phyloP scores from a whole-genome alignment of 2,797 vertebrate species.

The Melanotaenia nigrans region DNA sequence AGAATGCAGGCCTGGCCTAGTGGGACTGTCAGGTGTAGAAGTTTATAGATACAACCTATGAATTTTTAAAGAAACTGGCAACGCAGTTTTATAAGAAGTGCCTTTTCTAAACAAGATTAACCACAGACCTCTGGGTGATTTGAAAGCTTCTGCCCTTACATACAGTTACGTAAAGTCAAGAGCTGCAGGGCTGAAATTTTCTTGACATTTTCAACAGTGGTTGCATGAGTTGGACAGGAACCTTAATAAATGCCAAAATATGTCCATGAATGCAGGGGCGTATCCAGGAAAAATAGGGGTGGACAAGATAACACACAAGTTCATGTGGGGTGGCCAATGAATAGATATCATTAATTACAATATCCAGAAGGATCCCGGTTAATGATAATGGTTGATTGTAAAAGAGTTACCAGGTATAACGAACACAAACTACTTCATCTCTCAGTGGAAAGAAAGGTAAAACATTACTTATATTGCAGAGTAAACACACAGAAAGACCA shows the following conservation, averaged over 20 bases:
- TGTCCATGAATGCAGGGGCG: not conserved
- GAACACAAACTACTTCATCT: too few relatives aligned
- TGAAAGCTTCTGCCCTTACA: conserved; percentile 10
- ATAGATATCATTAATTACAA: too few relatives aligned
- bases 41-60: conserved; percentile 30
- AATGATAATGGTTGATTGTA: too few relatives aligned
- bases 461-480: too few relatives aligned
- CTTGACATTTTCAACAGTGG: not conserved
- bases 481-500: too few relatives aligned
- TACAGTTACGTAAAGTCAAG: not conserved
- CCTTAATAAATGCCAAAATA: too few relatives aligned
- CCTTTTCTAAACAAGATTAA: not conserved
- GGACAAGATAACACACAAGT: too few relatives aligned
- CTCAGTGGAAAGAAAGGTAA: too few relatives aligned
- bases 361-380: too few relatives aligned
- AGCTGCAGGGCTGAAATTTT: not conserved
- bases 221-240: not conserved
- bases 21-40: conserved; percentile 31
- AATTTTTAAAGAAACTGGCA: conserved; percentile 27
- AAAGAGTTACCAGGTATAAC: too few relatives aligned
- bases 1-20: conserved; percentile 23
- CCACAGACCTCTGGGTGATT: conserved; percentile 6
- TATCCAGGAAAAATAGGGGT: not conserved
- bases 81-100: not conserved
- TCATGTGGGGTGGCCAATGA: too few relatives aligned